Evolutionary conservation across 30 jellyfish, hydroid and myxozoan genomes (phyloP), one percentile per base, ranked within the genome.

Genomic region (Hydractinia symbiolongicarpus): DNA sequence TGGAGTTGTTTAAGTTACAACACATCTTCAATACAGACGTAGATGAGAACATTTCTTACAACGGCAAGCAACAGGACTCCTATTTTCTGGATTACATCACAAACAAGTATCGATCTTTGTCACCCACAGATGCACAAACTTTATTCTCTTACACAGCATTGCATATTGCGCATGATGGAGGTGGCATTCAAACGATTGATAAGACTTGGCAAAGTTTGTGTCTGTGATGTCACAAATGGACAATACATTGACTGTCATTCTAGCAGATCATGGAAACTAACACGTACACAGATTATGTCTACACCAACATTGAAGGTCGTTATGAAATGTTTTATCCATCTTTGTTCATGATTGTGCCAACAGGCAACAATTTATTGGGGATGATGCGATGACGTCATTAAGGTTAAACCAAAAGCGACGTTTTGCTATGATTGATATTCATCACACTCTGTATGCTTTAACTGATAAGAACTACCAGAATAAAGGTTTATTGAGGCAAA

Each of bases 181-280:
- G 83, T 17, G 96, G 98, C 16, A 84, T 84, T 15, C 98, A 93
- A 77, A 84, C 96, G 4, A 61, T 93, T 49, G 95, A 93, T 69
- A 61, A 17, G 95, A 93, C 66, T 76, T 93, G 55, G 70, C 95
- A 5, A 50, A 68, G 8, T 84, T 93, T 55, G 82, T 87, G 60
- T 21, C 57, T 40, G 69, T 67, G 40, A 78, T 87, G 66, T 44
- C 96, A 15, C 68, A 14, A 15, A 73, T 69, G 66, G 84, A 72
- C 70, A 78, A 93, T 75, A 88, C 95, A 7, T 66, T 93, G 76
- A 93, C 98, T 17, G 86, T 93, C 5, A 55, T 93, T 4, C 17
- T 93, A 66, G 95, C 98, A 14, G 98, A 93, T 72, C 98, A 93
- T 62, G 98, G 98, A 13, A 91, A n/a, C n/a, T n/a, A 90, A 91